phyloP scores from a whole-genome alignment of 2,797 vertebrate genomes.

The Anas capensis region DNA sequence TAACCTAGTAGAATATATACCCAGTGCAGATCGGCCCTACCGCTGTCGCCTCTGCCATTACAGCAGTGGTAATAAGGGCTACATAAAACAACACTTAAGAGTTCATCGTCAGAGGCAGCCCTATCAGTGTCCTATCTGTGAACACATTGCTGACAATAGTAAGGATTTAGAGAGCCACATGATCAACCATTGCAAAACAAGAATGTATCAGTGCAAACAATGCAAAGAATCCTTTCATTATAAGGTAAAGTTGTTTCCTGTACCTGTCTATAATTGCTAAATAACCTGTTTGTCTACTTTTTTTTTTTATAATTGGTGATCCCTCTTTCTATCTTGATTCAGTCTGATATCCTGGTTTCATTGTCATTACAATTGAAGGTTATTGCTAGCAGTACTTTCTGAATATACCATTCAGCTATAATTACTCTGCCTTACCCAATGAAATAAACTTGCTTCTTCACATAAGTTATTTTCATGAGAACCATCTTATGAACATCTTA shows the following conservation, averaged over 20 bases:
- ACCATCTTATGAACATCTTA: not conserved
- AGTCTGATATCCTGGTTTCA: not conserved
- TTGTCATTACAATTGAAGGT: not conserved
- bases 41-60: slow-evolving; percentile 94
- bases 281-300: not conserved
- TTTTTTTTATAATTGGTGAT: not conserved
- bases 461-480: not conserved
- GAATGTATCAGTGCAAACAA: slow-evolving; percentile 92
- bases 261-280: not conserved
- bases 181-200: slow-evolving; percentile 95
- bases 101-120: slow-evolving; percentile 94
- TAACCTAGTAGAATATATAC: slow-evolving; percentile 89
- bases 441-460: slow-evolving; percentile 9
- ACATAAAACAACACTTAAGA: slow-evolving; percentile 95
- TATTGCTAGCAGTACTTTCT: not conserved
- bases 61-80: slow-evolving; percentile 94
- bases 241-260: slow-evolving; percentile 83
- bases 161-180: slow-evolving; percentile 94
- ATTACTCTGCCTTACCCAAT: not conserved
- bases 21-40: slow-evolving; percentile 88
- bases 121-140: slow-evolving; percentile 97
- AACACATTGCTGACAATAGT: slow-evolving; percentile 91
- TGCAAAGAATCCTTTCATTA: slow-evolving; percentile 92
- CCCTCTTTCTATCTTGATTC: not conserved
- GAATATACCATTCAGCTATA: not conserved